Percentiles rank a stretch among this genome's conserved stretches.
Conservation (phyloP, 1,140 invertebrate genomes). For the Drosophila rhopaloa region DNA sequence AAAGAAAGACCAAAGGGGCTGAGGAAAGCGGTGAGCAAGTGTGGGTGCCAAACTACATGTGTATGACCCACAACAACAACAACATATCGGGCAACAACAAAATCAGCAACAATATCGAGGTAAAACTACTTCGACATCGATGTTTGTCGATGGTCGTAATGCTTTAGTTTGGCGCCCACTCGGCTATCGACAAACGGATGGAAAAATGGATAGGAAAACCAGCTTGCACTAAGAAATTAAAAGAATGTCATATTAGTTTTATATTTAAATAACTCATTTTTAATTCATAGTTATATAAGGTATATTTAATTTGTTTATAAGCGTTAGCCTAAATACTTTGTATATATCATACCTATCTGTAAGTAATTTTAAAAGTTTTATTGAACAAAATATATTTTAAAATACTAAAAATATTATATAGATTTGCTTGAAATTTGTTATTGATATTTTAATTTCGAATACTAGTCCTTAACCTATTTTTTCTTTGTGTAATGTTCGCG, state of each 20-base stretch:
- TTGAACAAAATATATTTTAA: background rate
- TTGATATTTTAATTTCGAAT: no score
- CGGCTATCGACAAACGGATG: slow-evolving; percentile 50
- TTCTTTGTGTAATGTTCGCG: slow-evolving; percentile 7
- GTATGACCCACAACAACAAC: slow-evolving; percentile 55
- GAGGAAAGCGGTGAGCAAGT: slow-evolving; percentile 32
- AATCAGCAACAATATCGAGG: slow-evolving; percentile 39
- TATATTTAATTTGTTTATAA: no score
- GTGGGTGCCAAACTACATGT: slow-evolving; percentile 78
- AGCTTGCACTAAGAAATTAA: slow-evolving; percentile 15
- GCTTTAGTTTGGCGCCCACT: slow-evolving; percentile 61
- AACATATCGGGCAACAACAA: slow-evolving; percentile 9
- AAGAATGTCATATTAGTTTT: background rate
- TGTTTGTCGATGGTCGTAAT: slow-evolving; percentile 36
- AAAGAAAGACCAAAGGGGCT: slow-evolving; percentile 5
- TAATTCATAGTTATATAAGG: no score
- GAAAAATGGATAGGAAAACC: slow-evolving; percentile 34
- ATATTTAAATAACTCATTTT: no score
- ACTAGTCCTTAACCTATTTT: background rate
- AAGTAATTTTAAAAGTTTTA: background rate
- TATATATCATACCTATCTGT: no score
- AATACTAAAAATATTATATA: background rate
- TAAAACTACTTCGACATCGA: slow-evolving; percentile 45
- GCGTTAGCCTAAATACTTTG: no score
- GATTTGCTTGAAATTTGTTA: background rate